Base-by-base conservation (phyloP, 2,888 invertebrate genomes). In the Agonum fuliginosum region DNA sequence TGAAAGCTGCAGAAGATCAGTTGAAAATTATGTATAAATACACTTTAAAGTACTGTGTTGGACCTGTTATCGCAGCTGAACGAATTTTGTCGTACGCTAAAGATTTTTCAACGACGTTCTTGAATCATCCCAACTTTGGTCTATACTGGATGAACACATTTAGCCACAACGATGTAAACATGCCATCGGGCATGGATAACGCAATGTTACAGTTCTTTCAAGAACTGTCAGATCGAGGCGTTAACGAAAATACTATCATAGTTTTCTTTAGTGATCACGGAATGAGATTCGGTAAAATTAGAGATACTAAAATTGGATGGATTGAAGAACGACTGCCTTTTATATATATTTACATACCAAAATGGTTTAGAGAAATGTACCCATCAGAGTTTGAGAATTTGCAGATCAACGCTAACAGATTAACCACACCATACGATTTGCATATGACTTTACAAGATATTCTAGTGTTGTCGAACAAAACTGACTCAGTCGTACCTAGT, bases 231-330 rank as follows among this genome's bases (percentile, higher is more conserved):
- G 87, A 88, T n/a, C 89, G 89, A 0, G 91, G 91, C 0, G 88
- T 91, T 3, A 83, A 92, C 67, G 89, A 92, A 46, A 91, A 91
- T 48, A 91, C 92, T 1, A 90, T 94, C 81, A 87, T 95, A 0
- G 87, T 95, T 74, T 92, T 94, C 80, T 88, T 95, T 72, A 94
- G 95, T 82, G 95, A 95, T 83, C 95, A 95, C 82, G 95, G 95
- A 0, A 89, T 94, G 83, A 89, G 95, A 6, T 94, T 92, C 84
- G 95, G 95, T 0, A 89, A 90, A n/a, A 89, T 92, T 46, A 89
- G 95, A 1, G 87, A 90, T 78, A 91, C 92, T 1, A 88, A 91
- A 79, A 90, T 92, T 24, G 94, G 94, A 0, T 95, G 93, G 89
- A 90, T 94, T 81, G 95, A 95, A 83, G 94, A 95, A 81, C 90